These are phyloP conservation scores for Styela plicata DNA, from an alignment of 23 tunicate species.

Conservation along the genomic window DNA sequence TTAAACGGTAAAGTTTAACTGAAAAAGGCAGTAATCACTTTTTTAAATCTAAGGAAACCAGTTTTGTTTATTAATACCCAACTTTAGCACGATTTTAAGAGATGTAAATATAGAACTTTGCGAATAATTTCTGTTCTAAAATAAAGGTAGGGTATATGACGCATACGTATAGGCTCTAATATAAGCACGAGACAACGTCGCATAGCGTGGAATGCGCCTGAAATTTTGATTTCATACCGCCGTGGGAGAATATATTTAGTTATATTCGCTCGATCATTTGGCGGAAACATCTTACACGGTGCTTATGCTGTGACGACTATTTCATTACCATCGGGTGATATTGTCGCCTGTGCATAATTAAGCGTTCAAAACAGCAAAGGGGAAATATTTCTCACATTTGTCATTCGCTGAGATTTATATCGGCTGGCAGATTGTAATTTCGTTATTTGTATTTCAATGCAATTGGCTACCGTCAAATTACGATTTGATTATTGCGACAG, in stretches of 20 bases:
- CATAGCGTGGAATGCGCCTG: conserved; percentile 3
- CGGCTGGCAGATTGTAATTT: background rate
- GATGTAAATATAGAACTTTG: too few relatives aligned
- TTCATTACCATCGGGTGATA: background rate
- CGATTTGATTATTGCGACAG: too few relatives aligned
- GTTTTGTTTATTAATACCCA: background rate
- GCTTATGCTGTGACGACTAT: background rate
- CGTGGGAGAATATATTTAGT: conserved; percentile 29
- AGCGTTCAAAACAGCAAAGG: background rate
- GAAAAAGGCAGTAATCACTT: background rate
- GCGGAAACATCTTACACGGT: conserved; percentile 23
- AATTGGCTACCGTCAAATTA: too few relatives aligned
- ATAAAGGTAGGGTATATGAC: too few relatives aligned
- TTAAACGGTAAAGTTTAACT: background rate
- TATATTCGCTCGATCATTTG: background rate
- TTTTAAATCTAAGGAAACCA: background rate
- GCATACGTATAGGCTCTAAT: too few relatives aligned
- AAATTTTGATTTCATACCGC: conserved; percentile 19
- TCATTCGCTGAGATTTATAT: background rate
- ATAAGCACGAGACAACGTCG: too few relatives aligned
- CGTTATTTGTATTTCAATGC: background rate
- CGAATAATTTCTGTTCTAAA: too few relatives aligned
- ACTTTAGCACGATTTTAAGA: background rate
- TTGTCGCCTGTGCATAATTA: background rate
- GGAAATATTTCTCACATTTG: background rate